Conservation (phyloP, 2,888 invertebrate genomes). For the Pachycephus smyrnensis region DNA sequence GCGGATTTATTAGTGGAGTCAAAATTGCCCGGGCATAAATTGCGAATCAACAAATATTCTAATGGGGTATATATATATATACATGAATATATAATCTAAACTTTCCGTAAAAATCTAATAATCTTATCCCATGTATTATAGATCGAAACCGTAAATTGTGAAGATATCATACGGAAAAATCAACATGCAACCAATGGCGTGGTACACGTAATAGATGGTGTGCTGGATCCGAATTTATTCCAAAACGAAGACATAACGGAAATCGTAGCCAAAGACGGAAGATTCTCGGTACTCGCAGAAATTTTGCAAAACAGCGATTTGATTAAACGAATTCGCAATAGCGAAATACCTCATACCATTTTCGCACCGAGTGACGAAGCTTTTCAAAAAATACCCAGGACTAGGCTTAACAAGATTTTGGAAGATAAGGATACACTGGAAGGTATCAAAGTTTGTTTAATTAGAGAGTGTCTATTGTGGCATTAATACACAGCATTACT, state of each 20-base stretch:
- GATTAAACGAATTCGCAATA: conserved; percentile 68
- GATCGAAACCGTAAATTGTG: conserved; percentile 77
- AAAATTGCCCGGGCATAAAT: conserved; percentile 55
- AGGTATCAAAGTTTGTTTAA: conserved; percentile 40
- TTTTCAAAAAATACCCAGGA: conserved; percentile 70
- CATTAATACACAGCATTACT: background rate
- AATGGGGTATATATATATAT: conserved; percentile 65
- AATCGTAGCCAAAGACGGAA: conserved; percentile 71
- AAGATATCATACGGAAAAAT: conserved; percentile 72
- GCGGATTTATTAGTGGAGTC: conserved; percentile 64
- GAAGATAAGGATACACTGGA: conserved; percentile 59
- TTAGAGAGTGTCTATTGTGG: no score
- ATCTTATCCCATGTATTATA: background rate
- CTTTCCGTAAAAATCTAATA: background rate
- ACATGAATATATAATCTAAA: background rate
- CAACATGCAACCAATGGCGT: conserved; percentile 76
- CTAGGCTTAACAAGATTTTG: conserved; percentile 45
- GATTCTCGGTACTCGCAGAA: conserved; percentile 72
- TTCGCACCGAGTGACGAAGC: conserved; percentile 78
- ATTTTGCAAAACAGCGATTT: conserved; percentile 72
- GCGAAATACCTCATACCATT: conserved; percentile 73
- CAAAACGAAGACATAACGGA: conserved; percentile 70
- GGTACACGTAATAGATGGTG: conserved; percentile 74
- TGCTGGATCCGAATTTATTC: conserved; percentile 60
- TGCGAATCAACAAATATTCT: conserved; percentile 68